phyloP scores from a whole-genome alignment of 2,113 vertebrate species.

The Gobiocypris rarus region DNA sequence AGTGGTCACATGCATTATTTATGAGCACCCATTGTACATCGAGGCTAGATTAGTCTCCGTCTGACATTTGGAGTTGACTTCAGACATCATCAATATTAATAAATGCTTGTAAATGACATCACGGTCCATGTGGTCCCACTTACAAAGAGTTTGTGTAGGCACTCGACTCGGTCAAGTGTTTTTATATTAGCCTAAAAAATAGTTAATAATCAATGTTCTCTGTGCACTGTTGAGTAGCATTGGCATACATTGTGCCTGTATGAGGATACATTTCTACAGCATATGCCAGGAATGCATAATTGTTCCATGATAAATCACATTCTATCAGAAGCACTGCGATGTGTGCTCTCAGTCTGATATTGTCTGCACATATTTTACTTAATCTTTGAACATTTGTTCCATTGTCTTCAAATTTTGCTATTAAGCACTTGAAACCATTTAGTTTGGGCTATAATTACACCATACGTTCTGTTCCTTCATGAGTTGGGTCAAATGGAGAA shows the following conservation, averaged over 20 bases:
- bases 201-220: not conserved
- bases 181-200: slow-evolving; percentile 26
- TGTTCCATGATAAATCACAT: not conserved
- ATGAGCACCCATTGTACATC: slow-evolving; percentile 46
- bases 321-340: not conserved
- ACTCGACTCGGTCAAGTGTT: slow-evolving; percentile 23
- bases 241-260: not conserved
- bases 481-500: not conserved
- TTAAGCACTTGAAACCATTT: not conserved
- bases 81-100: slow-evolving; percentile 61
- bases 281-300: not conserved
- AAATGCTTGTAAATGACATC: slow-evolving; percentile 51
- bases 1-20: slow-evolving; percentile 63
- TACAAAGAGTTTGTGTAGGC: slow-evolving; percentile 13
- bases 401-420: not conserved
- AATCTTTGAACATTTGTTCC: slow-evolving; percentile 1
- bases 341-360: not conserved
- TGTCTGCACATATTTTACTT: not conserved
- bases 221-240: not conserved
- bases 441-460: not conserved
- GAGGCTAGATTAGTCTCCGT: slow-evolving; percentile 28
- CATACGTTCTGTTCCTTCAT: not conserved
- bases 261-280: not conserved
- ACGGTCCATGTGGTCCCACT: slow-evolving; percentile 26
- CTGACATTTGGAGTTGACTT: slow-evolving; percentile 54